Evolutionary conservation across 2,113 vertebrate genomes (phyloP), one percentile per base, ranked within the genome.

Genomic region (Myocastor coypus): DNA sequence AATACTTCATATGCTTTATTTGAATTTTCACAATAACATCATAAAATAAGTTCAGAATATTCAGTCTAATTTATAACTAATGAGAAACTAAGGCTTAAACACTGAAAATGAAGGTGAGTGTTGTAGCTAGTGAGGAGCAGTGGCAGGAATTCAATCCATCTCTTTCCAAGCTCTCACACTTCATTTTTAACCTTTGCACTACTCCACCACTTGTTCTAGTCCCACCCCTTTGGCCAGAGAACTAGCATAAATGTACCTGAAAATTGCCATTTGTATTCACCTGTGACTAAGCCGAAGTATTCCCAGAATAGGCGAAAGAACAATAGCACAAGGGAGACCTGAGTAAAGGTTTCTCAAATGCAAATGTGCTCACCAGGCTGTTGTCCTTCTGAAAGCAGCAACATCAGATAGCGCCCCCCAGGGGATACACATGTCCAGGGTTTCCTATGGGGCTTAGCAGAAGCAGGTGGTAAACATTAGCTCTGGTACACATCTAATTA

Each of bases 11-110:
- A 63, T 46, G 11, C 11, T 64, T 34, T n/a, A 42, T 81, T 20
- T 87, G 69, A 94, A 91, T 95, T 91, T 86, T 91, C 64, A 96
- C 52, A 89, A 81, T 80, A 86, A 88, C 73, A 17, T 66, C 64
- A 59, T 57, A 55, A 90, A 59, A 83, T 73, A 66, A 94, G 11
- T 75, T 75, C 14, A 69, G 20, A 17, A 28, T 24, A 34, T 42
- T 88, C 82, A 94, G 10, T 30, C 28, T 10, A 69, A 46, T 32
- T 75, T 57, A 52, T 37, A 64, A 64, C 32, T 66, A 28, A 91
- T 19, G 3, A 82, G 20, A 95, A 89, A 32, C 26, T 6, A 52
- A 85, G 77, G 11, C 6, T 91, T 75, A 81, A 22, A 83, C 34
- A 59, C 0, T 28, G 26, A 59, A 94, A 81, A 91, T 61, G 20